Evolutionary conservation across 2,113 vertebrate genomes (phyloP).

Genomic region (Platycercus adscitus): DNA sequence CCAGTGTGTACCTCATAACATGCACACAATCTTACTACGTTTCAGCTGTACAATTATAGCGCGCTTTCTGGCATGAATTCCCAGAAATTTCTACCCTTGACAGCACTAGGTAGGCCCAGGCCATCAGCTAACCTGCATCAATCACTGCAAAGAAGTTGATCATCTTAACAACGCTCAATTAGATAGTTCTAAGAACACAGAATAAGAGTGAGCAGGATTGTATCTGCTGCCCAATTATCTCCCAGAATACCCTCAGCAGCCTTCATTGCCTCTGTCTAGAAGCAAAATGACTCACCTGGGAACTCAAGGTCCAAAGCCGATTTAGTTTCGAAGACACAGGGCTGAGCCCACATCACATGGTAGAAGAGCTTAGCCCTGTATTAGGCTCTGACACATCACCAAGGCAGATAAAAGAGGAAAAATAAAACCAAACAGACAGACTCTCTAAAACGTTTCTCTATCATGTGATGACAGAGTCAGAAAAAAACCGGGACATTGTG

Average conservation of each 20-base stretch:
- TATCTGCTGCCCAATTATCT: neutral
- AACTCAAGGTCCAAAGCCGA: slow-evolving; percentile 18
- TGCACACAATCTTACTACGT: neutral
- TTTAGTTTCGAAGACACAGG: neutral
- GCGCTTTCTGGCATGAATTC: neutral
- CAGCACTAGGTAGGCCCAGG: neutral
- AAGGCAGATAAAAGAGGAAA: neutral
- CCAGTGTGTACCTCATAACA: neutral
- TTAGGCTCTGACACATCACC: neutral
- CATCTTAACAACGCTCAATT: neutral
- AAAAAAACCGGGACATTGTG: neutral
- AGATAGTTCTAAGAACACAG: neutral
- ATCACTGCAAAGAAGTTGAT: neutral
- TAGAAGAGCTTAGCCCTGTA: neutral
- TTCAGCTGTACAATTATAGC: neutral
- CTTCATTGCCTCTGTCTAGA: neutral
- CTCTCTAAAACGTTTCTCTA: neutral
- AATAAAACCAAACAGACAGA: neutral
- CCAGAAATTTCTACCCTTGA: neutral
- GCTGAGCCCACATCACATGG: neutral
- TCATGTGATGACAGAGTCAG: neutral
- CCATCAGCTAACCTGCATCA: neutral
- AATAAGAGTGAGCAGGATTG: neutral
- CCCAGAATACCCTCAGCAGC: neutral
- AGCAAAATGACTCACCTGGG: slow-evolving; percentile 17